Base-by-base conservation (phyloP, 30 jellyfish, hydroid and myxozoan genomes). In the Morbakka virulenta region DNA sequence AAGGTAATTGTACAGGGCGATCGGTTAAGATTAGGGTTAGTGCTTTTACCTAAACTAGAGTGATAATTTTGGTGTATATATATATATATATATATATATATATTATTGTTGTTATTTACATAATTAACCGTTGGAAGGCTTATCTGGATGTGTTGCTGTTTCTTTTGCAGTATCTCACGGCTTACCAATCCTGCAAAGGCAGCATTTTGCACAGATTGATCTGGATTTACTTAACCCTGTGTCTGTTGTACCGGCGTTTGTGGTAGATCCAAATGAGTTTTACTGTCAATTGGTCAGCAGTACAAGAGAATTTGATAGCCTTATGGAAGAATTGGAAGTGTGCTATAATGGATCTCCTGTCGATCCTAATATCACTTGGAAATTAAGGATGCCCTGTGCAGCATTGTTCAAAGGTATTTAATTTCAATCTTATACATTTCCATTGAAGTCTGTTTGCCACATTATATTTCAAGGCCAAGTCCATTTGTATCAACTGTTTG, bases 321-420 rank as follows among this genome's bases (percentile, higher is more conserved):
- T 91, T 82, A 91, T 89, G 82, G 94, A 92, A 17, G 96, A 52
- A 2, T 48, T 91, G 28, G 89, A 91, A 25, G 88, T 63, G 74
- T 70, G 83, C 26, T 91, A 85, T 79, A 57, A 52, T 27, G 71
- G 57, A 3, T 28, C 76, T 13, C 27, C 48, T 20, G 80, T 61
- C 23, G 70, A 33, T 50, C 27, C 32, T 21, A 51, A 67, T 49
- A 33, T 91, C 6, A 29, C 31, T 12, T 73, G 94, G 95, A 66
- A 81, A 31, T 71, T 53, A 35, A 86, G 76, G 29, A 80, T 91
- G 98, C 95, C 95, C 14, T 88, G 96, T 73, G 93, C 78, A 32
- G 98, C 96, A 2, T 28, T 78, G 0, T 91, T 35, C 63, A 72
- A 83, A 57, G 96, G 98, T 91, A n/a, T n/a, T n/a, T n/a, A n/a